A percentile compares a stretch with the other conserved stretches of the same genome.
Evolutionary conservation across 2,113 vertebrate species (phyloP).

Genomic region (Paradoxurus hermaphroditus): DNA sequence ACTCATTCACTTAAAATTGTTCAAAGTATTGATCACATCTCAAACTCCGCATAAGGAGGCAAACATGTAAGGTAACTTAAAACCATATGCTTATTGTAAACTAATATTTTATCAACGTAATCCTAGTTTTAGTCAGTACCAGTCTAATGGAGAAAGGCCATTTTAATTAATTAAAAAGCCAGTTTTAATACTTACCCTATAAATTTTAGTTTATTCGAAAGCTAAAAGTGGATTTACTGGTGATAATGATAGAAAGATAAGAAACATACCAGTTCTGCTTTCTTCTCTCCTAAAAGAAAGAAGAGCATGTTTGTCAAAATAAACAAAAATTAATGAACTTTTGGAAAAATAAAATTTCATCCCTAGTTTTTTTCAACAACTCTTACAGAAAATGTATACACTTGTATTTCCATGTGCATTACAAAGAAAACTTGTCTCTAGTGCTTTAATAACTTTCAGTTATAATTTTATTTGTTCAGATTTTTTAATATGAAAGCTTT

Average conservation of each 20-base stretch:
- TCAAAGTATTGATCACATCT: not conserved
- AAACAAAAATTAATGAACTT: not conserved
- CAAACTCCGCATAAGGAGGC: not conserved
- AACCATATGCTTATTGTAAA: not conserved
- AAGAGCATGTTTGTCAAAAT: not conserved
- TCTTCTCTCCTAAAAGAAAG: not conserved
- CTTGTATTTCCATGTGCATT: accelerated
- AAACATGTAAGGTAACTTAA: not conserved
- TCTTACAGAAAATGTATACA: not conserved
- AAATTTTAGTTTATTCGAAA: not conserved
- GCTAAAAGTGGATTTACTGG: not conserved
- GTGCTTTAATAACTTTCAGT: not conserved
- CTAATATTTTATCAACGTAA: not conserved
- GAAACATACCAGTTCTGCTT: not conserved
- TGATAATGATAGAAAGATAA: not conserved
- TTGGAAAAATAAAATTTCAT: not conserved
- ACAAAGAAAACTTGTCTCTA: not conserved
- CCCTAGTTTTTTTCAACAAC: not conserved
- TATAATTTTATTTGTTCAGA: not conserved
- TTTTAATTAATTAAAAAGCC: not conserved
- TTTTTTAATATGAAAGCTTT: not conserved
- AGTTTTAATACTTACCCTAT: not conserved
- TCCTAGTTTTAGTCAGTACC: not conserved
- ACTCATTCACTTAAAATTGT: not conserved
- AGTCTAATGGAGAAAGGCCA: not conserved